Evolutionary conservation across 2,113 vertebrate species (phyloP), one percentile per base, ranked within the genome.

Genomic region (Ptilonorhynchus violaceus): DNA sequence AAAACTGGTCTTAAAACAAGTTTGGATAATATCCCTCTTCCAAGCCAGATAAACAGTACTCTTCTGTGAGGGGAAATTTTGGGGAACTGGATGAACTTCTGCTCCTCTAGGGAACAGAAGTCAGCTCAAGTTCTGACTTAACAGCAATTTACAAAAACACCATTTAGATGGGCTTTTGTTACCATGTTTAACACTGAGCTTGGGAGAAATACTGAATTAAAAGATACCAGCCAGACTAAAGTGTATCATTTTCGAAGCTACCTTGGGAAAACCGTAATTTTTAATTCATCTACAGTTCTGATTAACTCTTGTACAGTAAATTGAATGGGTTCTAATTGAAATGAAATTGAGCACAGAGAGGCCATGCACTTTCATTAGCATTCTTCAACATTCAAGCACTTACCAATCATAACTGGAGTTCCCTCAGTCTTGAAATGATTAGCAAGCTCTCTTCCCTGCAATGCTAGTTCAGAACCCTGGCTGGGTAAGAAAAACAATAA

Each of bases 401-500:
- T 97, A 99, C 99, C 99, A 19, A 99, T 99, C 99, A 99, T 99
- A 41, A 99, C 18, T 13, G 99, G 99, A 31, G 99, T 99, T 88
- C 99, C 99, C 93, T 99, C 99, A 41, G 92, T 98, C 53, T 98
- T 97, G 96, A 99, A 99, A 93, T 99, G 99, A 97, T 98, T 98
- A 35, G 98, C 98, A 96, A 99, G 98, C 92, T 99, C 99, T 97
- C 99, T 98, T 93, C 99, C 99, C 96, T 98, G 98, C 24, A 98
- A 97, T 0, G 96, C 98, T 97, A 99, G 93, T 68, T 99, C 99
- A 92, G 99, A 99, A 59, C 99, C 99, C 85, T 98, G 99, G 97
- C 99, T 99, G 64, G 66, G 80, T 89, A 92, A 92, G 93, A 97
- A 93, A 94, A 46, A 76, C 28, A 86, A 11, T 15, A 94, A 68